Evolutionary conservation across 1,140 invertebrate genomes (phyloP).

Genomic region (Musca vetustissima): DNA sequence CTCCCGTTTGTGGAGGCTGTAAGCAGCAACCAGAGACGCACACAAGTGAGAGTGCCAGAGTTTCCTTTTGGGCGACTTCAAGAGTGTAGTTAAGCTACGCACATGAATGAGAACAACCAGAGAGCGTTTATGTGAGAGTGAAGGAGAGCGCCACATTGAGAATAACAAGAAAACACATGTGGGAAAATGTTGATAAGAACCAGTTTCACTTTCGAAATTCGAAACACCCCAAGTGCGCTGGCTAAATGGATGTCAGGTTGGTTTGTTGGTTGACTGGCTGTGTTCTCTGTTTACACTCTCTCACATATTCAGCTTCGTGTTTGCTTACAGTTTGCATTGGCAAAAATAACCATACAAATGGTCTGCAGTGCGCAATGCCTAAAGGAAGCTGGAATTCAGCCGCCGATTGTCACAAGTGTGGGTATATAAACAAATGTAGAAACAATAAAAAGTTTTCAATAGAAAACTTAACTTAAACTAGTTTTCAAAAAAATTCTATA

Average conservation of each 20-base stretch:
- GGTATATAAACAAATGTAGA: not conserved
- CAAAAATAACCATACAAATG: too few species aligned
- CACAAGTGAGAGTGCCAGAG: not conserved
- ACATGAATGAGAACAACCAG: too few species aligned
- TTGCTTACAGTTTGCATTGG: not conserved
- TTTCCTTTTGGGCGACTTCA: too few species aligned
- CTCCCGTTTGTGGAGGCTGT: conserved; percentile 2
- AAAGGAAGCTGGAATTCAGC: conserved; percentile 17
- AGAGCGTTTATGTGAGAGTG: too few species aligned
- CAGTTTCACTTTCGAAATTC: conserved; percentile 23
- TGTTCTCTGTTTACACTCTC: not conserved
- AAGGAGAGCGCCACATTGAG: too few species aligned
- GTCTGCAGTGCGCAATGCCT: conserved; percentile 4
- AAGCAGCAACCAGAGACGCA: not conserved
- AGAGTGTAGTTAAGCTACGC: too few species aligned
- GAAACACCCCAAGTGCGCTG: not conserved
- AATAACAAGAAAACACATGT: too few species aligned
- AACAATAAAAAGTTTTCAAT: not conserved
- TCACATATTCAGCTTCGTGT: conserved; percentile 3
- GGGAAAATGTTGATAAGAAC: too few species aligned
- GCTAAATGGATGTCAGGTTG: not conserved
- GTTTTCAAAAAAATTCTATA: too few species aligned
- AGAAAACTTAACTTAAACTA: not conserved
- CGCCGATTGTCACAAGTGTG: too few species aligned
- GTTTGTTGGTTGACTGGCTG: too few species aligned